These are phyloP conservation scores for Synanthedon vespiformis DNA, from an alignment of 2,888 invertebrate species.

Conservation along the genomic window DNA sequence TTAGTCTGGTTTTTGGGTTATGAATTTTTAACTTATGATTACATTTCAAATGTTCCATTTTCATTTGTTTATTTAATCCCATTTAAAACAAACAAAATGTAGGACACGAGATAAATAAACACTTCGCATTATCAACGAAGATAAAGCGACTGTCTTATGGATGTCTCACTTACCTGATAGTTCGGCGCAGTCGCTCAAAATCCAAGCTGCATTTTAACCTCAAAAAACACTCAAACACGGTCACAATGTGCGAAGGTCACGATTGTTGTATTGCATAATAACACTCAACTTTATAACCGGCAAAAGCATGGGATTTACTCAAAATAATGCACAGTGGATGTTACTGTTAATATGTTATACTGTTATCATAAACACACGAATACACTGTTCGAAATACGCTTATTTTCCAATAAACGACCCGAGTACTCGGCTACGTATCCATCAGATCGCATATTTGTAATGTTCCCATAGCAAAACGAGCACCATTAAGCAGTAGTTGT, in stretches of 20 bases:
- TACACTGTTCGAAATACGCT: constrained; percentile 65
- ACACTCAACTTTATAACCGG: constrained; percentile 50
- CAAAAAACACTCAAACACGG: constrained; percentile 62
- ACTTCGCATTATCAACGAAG: constrained; percentile 38
- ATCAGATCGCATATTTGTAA: constrained; percentile 52
- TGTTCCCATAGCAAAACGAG: constrained; percentile 38
- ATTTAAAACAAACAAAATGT: constrained; percentile 25
- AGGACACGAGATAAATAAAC: constrained; percentile 45
- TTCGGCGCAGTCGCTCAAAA: constrained; percentile 64
- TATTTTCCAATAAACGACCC: constrained; percentile 52
- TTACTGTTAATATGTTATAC: constrained; percentile 46
- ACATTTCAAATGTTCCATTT: not conserved
- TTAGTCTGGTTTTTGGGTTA: too few species aligned
- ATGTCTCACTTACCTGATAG: constrained; percentile 61
- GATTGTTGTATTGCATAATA: constrained; percentile 63
- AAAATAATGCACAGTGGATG: constrained; percentile 57
- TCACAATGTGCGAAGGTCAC: constrained; percentile 64
- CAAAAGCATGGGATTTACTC: constrained; percentile 38
- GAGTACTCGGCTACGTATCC: constrained; percentile 41
- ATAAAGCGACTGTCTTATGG: constrained; percentile 39
- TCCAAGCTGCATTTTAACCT: constrained; percentile 69
- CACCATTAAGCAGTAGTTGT: constrained; percentile 48
- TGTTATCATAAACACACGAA: constrained; percentile 68
- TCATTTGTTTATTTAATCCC: too few species aligned
- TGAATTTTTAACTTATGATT: not conserved